Conservation (phyloP, 2,797 vertebrate genomes). For the Salmo trutta region DNA sequence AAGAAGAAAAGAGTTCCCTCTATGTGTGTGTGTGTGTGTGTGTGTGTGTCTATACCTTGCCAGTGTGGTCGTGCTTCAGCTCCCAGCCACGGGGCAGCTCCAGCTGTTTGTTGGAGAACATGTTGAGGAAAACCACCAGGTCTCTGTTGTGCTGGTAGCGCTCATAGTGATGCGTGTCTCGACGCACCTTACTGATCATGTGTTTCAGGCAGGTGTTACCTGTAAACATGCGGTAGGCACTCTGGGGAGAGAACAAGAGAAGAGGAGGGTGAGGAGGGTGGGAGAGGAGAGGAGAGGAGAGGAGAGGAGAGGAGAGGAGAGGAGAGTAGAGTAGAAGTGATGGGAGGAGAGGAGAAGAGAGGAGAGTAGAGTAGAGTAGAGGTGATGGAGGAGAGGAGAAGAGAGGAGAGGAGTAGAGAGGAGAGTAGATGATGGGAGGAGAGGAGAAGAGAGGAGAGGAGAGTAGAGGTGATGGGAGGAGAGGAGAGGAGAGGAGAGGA, state of each 20-base stretch:
- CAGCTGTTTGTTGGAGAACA: conserved; percentile 92
- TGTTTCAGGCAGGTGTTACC: conserved; percentile 91
- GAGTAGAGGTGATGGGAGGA: no score
- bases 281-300: no score
- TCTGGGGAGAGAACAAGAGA: conserved; percentile 62
- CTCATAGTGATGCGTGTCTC: conserved; percentile 90
- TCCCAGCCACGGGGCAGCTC: conserved; percentile 94
- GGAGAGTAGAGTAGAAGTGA: no score
- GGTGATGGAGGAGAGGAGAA: no score
- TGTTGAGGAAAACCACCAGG: conserved; percentile 92
- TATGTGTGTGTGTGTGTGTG: neutral
- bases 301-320: no score
- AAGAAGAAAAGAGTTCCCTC: no score
- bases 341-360: no score
- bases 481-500: no score
- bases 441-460: no score
- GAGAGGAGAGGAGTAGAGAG: neutral
- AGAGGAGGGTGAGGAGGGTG: no score
- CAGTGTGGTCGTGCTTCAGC: conserved; percentile 94
- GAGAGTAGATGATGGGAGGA: no score
- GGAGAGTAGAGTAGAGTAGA: no score
- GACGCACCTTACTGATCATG: conserved; percentile 88
- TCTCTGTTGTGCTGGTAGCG: conserved; percentile 96
- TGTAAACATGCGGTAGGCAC: conserved; percentile 93
- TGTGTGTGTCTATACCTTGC: conserved; percentile 79